These are phyloP conservation scores for Salmo trutta DNA, from an alignment of 2,797 vertebrate genomes.

Conservation along the genomic window DNA sequence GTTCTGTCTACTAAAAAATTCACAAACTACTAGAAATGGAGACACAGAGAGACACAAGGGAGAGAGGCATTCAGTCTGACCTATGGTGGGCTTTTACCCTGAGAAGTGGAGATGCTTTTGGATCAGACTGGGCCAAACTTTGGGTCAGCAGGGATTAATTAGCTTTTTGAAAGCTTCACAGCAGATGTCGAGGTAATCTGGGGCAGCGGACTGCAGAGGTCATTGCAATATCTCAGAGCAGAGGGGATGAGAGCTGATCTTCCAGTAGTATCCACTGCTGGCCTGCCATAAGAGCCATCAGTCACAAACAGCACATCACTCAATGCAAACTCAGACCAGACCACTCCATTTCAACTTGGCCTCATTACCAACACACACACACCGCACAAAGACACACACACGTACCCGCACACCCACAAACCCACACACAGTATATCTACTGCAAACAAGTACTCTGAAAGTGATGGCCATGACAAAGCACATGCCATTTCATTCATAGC, in stretches of 20 bases:
- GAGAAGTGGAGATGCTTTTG: constrained; percentile 59
- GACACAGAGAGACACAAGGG: constrained; percentile 33
- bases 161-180: constrained; percentile 76
- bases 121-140: constrained; percentile 66
- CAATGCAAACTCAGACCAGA: constrained; percentile 35
- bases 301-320: constrained; percentile 53
- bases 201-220: constrained; percentile 70
- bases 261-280: constrained; percentile 47
- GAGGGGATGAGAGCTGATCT: constrained; percentile 58
- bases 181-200: constrained; percentile 81
- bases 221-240: constrained; percentile 72
- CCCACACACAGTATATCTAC: not conserved
- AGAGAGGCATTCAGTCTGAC: constrained; percentile 44
- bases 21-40: constrained; percentile 38
- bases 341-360: constrained; percentile 37
- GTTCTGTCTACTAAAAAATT: constrained; percentile 25
- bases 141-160: constrained; percentile 81
- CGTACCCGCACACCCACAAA: no score
- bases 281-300: constrained; percentile 42
- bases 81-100: constrained; percentile 55
- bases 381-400: no score
- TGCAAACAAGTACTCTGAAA: not conserved
- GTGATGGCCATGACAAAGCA: not conserved
- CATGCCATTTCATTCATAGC: not conserved
- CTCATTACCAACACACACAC: constrained; percentile 45